Conservation (phyloP, 2,888 invertebrate genomes). For the Drosophila paucipuncta region DNA sequence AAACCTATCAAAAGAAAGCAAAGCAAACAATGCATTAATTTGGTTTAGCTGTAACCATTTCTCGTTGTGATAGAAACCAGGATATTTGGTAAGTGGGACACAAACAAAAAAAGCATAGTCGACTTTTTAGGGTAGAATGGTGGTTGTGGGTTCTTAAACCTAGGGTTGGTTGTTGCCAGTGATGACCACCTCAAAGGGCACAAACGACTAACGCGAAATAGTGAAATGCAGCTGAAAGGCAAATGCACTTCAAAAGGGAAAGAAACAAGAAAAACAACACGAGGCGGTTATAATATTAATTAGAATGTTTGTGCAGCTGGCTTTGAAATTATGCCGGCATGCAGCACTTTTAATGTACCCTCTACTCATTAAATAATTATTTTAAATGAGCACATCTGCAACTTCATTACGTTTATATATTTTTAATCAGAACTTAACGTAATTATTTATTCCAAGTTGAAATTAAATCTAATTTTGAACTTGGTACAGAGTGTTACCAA, state of each 20-base stretch:
- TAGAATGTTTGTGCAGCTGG: slow-evolving; percentile 49
- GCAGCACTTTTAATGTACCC: slow-evolving; percentile 26
- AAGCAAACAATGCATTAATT: slow-evolving; percentile 32
- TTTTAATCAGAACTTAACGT: neutral
- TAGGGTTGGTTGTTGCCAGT: slow-evolving; percentile 8
- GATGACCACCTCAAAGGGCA: slow-evolving; percentile 62
- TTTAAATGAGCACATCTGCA: no score
- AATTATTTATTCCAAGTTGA: neutral
- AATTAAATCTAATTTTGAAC: neutral
- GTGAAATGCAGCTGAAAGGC: slow-evolving; percentile 25
- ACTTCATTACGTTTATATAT: neutral
- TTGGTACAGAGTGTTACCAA: slow-evolving; percentile 2
- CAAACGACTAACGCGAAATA: slow-evolving; percentile 31
- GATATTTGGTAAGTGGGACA: slow-evolving; percentile 47
- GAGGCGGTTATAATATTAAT: slow-evolving; percentile 66
- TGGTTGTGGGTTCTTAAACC: slow-evolving; percentile 11
- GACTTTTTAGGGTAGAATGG: slow-evolving; percentile 21
- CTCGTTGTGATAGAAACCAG: slow-evolving; percentile 40
- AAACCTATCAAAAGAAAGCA: slow-evolving; percentile 28
- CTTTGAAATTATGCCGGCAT: slow-evolving; percentile 6
- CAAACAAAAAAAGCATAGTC: slow-evolving; percentile 19
- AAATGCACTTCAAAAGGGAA: slow-evolving; percentile 30
- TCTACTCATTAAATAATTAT: neutral
- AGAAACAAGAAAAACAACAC: slow-evolving; percentile 19
- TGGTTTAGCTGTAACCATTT: slow-evolving; percentile 22